Evolutionary conservation across 2,888 invertebrate species (phyloP).

Genomic region (Tanytarsus gracilentus): DNA sequence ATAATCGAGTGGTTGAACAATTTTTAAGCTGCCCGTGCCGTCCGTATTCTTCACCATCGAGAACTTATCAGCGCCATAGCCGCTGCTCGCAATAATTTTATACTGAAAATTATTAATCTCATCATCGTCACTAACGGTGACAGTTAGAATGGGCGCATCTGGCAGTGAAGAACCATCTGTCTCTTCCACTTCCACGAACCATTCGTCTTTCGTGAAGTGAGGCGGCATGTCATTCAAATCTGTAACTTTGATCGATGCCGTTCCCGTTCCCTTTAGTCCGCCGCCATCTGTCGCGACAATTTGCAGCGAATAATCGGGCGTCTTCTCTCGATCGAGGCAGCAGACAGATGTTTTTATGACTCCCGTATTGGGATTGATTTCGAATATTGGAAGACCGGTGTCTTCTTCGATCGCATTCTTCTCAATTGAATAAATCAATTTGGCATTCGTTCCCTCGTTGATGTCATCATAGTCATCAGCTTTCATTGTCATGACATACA

Average conservation of each 20-base stretch:
- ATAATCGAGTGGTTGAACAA: slow-evolving; percentile 47
- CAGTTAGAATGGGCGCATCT: slow-evolving; percentile 44
- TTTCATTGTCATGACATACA: slow-evolving; percentile 48
- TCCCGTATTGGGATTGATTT: slow-evolving; percentile 47
- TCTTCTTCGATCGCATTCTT: slow-evolving; percentile 49
- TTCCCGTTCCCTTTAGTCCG: slow-evolving; percentile 47
- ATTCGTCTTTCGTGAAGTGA: slow-evolving; percentile 45
- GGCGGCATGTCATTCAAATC: slow-evolving; percentile 55
- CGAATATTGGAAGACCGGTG: slow-evolving; percentile 46
- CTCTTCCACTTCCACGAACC: slow-evolving; percentile 46
- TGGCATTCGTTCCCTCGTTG: slow-evolving; percentile 49
- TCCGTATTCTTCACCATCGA: slow-evolving; percentile 45
- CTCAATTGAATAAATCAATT: slow-evolving; percentile 48
- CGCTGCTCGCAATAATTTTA: slow-evolving; percentile 43
- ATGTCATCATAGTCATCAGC: slow-evolving; percentile 51
- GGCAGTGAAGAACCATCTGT: slow-evolving; percentile 43
- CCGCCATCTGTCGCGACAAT: slow-evolving; percentile 46
- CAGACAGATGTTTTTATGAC: slow-evolving; percentile 46
- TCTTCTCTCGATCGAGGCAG: slow-evolving; percentile 45
- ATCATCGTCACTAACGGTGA: slow-evolving; percentile 45
- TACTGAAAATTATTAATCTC: slow-evolving; percentile 46
- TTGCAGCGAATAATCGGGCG: slow-evolving; percentile 46
- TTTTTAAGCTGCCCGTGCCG: slow-evolving; percentile 45
- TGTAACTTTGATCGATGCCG: slow-evolving; percentile 46
- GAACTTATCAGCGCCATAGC: slow-evolving; percentile 45